Percentiles rank a stretch among this genome's conserved stretches.
Conservation (phyloP, 64 coral and sea anemone genomes). For the Exaiptasia diaphana region DNA sequence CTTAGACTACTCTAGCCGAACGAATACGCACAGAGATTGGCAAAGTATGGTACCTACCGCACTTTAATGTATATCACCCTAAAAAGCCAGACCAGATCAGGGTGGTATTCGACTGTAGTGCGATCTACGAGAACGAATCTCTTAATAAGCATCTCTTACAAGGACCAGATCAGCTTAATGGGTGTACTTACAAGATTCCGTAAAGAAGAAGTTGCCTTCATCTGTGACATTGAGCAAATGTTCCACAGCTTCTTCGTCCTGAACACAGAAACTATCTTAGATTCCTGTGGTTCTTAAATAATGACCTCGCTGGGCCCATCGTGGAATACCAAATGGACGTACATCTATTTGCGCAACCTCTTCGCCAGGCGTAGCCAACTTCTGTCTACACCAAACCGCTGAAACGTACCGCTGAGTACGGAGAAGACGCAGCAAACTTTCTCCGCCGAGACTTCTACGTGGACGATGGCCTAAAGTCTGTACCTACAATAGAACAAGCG, state of each 20-base stretch:
- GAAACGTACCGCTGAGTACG: conserved; percentile 29
- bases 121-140: conserved; percentile 26
- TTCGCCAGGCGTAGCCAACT: neutral
- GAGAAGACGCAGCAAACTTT: conserved; percentile 34
- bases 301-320: neutral
- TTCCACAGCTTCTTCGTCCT: conserved; percentile 48
- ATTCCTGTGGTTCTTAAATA: conserved; percentile 34
- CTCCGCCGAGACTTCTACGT: conserved; percentile 44
- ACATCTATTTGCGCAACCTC: conserved; percentile 19
- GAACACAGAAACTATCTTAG: conserved; percentile 11
- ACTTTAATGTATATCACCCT: conserved; percentile 29
- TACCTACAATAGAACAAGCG: neutral
- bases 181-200: conserved; percentile 9
- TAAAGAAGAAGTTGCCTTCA: conserved; percentile 33
- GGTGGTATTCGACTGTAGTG: conserved; percentile 30
- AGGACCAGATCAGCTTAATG: conserved; percentile 22
- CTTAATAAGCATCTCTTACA: conserved; percentile 31
- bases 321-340: conserved; percentile 33
- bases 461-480: conserved; percentile 44
- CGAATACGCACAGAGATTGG: neutral
- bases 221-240: conserved; percentile 42
- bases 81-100: conserved; percentile 28
- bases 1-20: conserved; percentile 29
- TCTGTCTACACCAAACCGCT: conserved; percentile 29
- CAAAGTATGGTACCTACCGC: conserved; percentile 37